Conservation (phyloP, 1,140 invertebrate species). For the Marisa cornuarietis region DNA sequence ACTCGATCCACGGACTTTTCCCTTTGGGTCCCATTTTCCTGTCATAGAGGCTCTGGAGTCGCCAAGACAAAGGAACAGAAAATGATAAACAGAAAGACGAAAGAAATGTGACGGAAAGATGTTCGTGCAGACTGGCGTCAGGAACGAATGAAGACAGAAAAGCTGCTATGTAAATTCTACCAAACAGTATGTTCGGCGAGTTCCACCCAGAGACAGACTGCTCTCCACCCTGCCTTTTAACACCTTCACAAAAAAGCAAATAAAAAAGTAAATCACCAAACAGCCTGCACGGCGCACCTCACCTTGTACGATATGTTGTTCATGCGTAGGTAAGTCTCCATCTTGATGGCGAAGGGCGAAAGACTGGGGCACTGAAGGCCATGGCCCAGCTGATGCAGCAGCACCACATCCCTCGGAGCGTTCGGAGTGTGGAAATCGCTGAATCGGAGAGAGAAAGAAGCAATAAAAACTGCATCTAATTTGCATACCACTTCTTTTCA, state of each 20-base stretch:
- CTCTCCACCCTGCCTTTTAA: no score
- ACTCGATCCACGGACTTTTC: conserved; percentile 65
- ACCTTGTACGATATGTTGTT: conserved; percentile 50
- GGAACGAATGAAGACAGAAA: no score
- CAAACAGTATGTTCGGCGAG: no score
- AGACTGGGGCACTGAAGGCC: conserved; percentile 32
- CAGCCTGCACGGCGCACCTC: no score
- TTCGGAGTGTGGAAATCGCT: conserved; percentile 1
- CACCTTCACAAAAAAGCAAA: no score
- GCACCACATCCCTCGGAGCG: conserved; percentile 14
- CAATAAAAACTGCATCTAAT: background rate
- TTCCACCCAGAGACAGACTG: no score
- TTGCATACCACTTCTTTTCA: background rate
- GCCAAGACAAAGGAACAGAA: background rate
- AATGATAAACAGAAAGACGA: background rate
- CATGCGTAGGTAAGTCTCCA: conserved; percentile 51
- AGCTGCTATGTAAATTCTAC: no score
- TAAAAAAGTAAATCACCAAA: no score
- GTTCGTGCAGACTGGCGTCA: no score
- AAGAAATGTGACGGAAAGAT: background rate
- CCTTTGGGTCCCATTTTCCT: conserved; percentile 41
- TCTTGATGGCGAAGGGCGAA: conserved; percentile 51
- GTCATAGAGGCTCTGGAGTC: conserved; percentile 28
- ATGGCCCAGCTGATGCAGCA: conserved; percentile 32
- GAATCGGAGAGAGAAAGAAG: background rate